phyloP scores from a whole-genome alignment of 64 coral and sea anemone genomes.

The Montipora capricornis region DNA sequence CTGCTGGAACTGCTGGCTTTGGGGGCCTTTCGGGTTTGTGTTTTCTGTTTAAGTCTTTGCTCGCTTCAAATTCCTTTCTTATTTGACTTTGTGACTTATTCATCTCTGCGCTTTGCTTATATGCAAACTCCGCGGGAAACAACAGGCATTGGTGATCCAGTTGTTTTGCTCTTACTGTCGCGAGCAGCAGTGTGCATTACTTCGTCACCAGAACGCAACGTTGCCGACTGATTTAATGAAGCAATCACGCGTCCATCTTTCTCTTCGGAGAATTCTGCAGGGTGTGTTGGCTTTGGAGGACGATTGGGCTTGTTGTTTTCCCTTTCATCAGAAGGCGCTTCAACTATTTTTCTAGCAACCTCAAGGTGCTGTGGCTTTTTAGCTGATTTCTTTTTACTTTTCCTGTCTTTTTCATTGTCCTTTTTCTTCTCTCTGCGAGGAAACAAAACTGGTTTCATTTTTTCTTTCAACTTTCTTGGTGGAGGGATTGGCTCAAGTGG shows the following conservation, averaged over 20 bases:
- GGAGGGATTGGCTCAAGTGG: neutral
- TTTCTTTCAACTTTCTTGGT: slow-evolving; percentile 32
- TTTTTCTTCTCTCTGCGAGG: neutral
- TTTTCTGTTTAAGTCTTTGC: neutral
- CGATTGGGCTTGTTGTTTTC: neutral
- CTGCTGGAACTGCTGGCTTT: neutral
- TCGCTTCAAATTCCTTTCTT: neutral
- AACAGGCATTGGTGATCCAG: neutral
- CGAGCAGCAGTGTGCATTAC: neutral
- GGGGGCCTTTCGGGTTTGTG: neutral
- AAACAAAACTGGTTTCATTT: slow-evolving; percentile 1
- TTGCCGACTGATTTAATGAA: neutral
- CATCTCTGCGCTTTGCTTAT: neutral
- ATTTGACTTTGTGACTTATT: neutral
- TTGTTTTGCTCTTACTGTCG: neutral
- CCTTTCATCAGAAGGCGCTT: neutral
- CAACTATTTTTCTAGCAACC: neutral
- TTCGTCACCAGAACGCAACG: neutral
- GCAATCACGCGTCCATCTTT: neutral
- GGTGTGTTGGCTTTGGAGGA: neutral
- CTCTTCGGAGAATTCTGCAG: neutral
- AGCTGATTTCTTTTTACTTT: neutral
- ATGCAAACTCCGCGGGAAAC: neutral
- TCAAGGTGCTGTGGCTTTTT: neutral
- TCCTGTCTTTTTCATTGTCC: neutral